Conservation (phyloP, 2,113 vertebrate genomes). For the Dasypus novemcinctus region DNA sequence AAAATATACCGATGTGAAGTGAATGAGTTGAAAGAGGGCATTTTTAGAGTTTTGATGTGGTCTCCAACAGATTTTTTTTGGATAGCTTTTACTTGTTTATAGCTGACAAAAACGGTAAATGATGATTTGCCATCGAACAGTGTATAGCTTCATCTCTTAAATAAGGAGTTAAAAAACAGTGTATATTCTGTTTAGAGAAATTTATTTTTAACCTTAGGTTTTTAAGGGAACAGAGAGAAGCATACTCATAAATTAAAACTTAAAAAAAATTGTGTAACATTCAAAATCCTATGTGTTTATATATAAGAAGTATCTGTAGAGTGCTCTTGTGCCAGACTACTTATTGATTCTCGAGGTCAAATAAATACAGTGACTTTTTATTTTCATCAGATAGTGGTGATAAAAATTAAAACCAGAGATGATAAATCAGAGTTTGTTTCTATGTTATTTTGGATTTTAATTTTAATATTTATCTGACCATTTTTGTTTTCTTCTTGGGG, state of each 20-base stretch:
- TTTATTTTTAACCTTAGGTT: slow-evolving; percentile 18
- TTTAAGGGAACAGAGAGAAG: not conserved
- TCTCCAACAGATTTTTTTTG: not conserved
- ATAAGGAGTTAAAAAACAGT: not conserved
- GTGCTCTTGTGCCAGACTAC: not conserved
- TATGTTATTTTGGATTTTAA: slow-evolving; percentile 4
- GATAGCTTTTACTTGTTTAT: not conserved
- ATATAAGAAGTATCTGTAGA: not conserved
- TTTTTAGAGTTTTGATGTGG: not conserved
- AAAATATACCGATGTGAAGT: not conserved
- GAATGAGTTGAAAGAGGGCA: not conserved
- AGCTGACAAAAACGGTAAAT: not conserved
- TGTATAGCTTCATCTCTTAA: not conserved
- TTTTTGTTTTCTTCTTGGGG: not conserved
- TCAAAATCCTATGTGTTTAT: not conserved
- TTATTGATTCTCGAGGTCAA: not conserved
- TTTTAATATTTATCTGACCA: not conserved
- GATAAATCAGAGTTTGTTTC: not conserved
- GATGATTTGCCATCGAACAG: not conserved
- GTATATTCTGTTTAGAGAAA: not conserved
- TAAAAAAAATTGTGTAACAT: not conserved
- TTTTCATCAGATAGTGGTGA: not conserved
- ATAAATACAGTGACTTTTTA: not conserved
- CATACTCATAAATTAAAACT: slow-evolving; percentile 4
- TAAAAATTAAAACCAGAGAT: not conserved